Conservation (phyloP, 2,888 invertebrate species). For the Apamea anceps region DNA sequence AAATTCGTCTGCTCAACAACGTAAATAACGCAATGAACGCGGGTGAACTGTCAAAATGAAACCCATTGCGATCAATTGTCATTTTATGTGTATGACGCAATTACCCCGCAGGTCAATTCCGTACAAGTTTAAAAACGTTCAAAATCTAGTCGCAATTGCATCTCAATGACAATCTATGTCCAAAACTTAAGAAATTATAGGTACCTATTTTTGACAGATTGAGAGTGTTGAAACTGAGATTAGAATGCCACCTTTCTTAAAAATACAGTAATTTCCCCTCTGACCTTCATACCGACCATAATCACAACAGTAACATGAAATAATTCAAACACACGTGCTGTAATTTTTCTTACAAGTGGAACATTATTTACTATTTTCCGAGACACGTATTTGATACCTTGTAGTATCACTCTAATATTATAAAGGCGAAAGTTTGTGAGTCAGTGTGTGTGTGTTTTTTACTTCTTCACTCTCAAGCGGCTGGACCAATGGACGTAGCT, state of each 20-base stretch:
- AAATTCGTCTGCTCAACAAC: not conserved
- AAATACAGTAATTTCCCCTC: not conserved
- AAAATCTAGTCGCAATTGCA: not conserved
- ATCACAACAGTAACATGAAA: not conserved
- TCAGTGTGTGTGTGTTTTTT: no score
- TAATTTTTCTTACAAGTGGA: not conserved
- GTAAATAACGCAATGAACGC: not conserved
- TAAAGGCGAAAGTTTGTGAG: no score
- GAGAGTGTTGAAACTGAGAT: not conserved
- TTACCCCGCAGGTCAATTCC: not conserved
- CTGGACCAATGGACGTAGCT: no score
- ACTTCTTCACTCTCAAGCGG: no score
- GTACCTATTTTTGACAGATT: not conserved
- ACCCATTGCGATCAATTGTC: no score
- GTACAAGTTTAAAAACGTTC: not conserved
- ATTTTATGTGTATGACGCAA: no score
- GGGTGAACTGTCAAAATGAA: not conserved
- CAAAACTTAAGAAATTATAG: not conserved
- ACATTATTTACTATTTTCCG: not conserved
- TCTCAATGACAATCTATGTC: not conserved
- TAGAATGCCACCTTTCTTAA: not conserved
- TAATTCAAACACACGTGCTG: not conserved
- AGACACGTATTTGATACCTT: no score
- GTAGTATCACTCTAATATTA: no score
- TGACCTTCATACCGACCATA: not conserved